Conservation (phyloP, 2,797 vertebrate genomes). For the Paedocypris micromegethes region DNA sequence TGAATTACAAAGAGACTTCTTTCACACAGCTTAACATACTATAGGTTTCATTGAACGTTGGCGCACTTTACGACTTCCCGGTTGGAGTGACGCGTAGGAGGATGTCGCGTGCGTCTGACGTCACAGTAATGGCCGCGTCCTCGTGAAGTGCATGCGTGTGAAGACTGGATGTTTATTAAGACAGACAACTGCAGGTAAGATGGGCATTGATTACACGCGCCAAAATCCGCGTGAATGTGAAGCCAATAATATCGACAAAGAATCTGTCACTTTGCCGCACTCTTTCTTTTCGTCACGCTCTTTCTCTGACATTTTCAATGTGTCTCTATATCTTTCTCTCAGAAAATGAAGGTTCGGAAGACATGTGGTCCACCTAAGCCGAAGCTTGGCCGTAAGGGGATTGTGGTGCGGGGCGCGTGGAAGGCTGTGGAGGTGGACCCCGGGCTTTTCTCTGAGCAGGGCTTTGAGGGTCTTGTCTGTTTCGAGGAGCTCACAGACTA, state of each 20-base stretch:
- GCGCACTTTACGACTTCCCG: too few relatives aligned
- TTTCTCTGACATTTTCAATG: too few relatives aligned
- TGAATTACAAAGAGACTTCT: too few relatives aligned
- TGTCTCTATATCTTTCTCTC: not conserved
- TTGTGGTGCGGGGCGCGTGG: slow-evolving; percentile 80
- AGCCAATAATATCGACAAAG: not conserved
- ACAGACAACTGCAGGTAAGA: not conserved
- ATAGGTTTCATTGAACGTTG: too few relatives aligned
- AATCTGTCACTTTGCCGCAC: too few relatives aligned
- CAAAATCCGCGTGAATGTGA: not conserved
- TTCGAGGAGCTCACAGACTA: slow-evolving; percentile 92
- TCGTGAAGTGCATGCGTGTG: slow-evolving; percentile 47
- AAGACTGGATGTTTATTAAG: not conserved
- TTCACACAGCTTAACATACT: too few relatives aligned
- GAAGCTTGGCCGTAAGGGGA: slow-evolving; percentile 48
- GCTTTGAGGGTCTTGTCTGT: slow-evolving; percentile 80
- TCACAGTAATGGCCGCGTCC: slow-evolving; percentile 65
- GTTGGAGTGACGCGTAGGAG: too few relatives aligned
- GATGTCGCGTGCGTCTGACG: not conserved
- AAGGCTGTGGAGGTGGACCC: slow-evolving; percentile 81
- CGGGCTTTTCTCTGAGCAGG: slow-evolving; percentile 77
- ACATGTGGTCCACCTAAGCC: not conserved
- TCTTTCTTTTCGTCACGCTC: too few relatives aligned
- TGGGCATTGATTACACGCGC: not conserved
- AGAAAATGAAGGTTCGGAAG: slow-evolving; percentile 41